A percentile compares a stretch with the other conserved stretches of the same genome.
Conservation (phyloP, 2,113 vertebrate genomes). For the Crotalus horridus region DNA sequence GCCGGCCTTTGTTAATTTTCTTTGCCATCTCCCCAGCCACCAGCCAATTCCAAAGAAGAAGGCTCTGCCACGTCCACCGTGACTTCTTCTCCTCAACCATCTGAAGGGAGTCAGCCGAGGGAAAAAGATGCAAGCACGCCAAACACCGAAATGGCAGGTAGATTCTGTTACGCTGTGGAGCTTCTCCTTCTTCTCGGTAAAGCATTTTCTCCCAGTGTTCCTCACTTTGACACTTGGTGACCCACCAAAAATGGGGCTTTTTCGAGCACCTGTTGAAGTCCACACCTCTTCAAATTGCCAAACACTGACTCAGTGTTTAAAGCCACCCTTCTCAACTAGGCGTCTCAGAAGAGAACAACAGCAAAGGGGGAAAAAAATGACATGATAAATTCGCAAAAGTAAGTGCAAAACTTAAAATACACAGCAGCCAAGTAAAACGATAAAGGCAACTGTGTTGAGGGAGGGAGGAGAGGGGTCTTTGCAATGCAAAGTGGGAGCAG, state of each 20-base stretch:
- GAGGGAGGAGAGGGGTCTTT: neutral
- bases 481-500: neutral
- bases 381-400: too few species aligned
- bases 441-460: neutral
- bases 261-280: neutral
- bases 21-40: slow-evolving; percentile 72
- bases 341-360: neutral
- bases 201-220: rapidly evolving
- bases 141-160: slow-evolving; percentile 88
- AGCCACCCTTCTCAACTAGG: neutral
- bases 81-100: slow-evolving; percentile 84
- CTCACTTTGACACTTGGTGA: neutral
- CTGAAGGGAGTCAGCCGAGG: slow-evolving; percentile 76
- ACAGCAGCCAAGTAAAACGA: too few species aligned
- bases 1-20: too few species aligned
- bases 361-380: too few species aligned
- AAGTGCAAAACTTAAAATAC: too few species aligned
- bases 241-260: neutral
- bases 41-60: slow-evolving; percentile 82
- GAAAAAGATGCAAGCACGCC: slow-evolving; percentile 83
- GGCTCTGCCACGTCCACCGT: slow-evolving; percentile 82
- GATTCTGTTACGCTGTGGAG: neutral
- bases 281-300: neutral
- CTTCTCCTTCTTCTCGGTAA: neutral
- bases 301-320: neutral